Base-by-base conservation (phyloP, 2,113 vertebrate species). In the Paramormyrops kingsleyae region DNA sequence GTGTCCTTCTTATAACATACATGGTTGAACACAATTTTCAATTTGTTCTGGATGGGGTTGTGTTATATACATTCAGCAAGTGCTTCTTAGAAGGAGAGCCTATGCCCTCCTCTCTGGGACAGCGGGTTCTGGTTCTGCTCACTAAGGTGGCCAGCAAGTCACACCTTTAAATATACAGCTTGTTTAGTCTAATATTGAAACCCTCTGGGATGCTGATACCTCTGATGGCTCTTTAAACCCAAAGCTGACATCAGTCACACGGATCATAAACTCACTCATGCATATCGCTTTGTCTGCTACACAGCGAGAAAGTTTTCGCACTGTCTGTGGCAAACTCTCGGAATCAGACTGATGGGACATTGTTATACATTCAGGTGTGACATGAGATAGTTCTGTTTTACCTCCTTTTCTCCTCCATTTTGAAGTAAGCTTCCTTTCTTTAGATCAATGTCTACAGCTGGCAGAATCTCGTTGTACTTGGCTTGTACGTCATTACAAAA, bases 101-200 rank as follows among this genome's bases (percentile, higher is more conserved):
- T 27, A 70, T 12, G 10, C 27, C n/a, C n/a, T 5, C 50, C 24
- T 47, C 24, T 86, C 83, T 10, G 21, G 7, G 12, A n/a, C n/a
- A 17, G 15, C 3, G 2, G 50, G 31, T 56, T 15, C 17, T 21
- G 12, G 50, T 42, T 31, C 13, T 59, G 12, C 50, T 39, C 13
- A 9, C 12, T 87, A 39, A 27, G 21, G 47, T 4, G 3, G 12
- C 47, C 93, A 95, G 94, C 94, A 96, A 95, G 93, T 94, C 92
- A 92, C 95, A 94, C 94, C 95, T 92, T 93, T 89, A 93, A 91
- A 92, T 90, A 21, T 88, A 87, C 52, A 94, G 93, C 93, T 95
- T 94, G 89, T 92, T 93, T 94, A 91, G 92, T 93, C 92, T 93
- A 90, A 87, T 89, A 56, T 80, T 83, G 88, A 93, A 93, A 88